Base-by-base conservation (phyloP, 2,888 invertebrate genomes). In the Pachliopta kotzebuea region DNA sequence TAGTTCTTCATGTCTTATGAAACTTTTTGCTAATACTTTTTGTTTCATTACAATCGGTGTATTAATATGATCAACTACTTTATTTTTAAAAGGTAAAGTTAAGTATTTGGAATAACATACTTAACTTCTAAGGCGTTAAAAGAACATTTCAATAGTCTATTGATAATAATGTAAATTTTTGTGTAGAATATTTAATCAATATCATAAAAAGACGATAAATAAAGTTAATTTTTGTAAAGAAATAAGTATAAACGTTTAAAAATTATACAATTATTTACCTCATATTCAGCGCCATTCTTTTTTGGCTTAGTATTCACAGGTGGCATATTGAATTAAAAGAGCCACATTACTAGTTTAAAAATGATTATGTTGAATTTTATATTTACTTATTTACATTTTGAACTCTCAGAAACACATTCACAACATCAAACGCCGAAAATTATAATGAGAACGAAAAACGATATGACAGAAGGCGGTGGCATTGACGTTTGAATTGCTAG, bases 261-360 rank as follows among this genome's bases (percentile, higher is more conserved):
- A 65, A 23, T 50, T 9, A 55, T 50, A 59, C 55, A 69, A 74
- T 74, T 78, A 76, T 78, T 85, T 86, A 91, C 91, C 90, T 90
- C 90, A 71, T 90, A 91, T 74, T 91, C 90, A 75, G 87, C 84
- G 74, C 88, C 86, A 80, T 83, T 80, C 81, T 90, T 90, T 78
- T 88, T 90, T 68, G 81, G 76, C 76, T 90, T 90, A 64, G 90
- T 88, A 79, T 90, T 90, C 62, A 91, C 83, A 70, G 91, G 91
- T 73, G 90, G 91, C 91, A 91, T 91, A 64, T 72, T 83, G 70
- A 62, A 60, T n/a, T 66, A 60, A 29, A 56, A 57, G 23, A 52
- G 31, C 11, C 55, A 53, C 65, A 58, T 42, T 45, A 62, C 45
- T 29, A 50, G 31, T 61, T 29, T 45, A 29, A 49, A 54, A 60